Percentiles rank a stretch among this genome's conserved stretches.
These are phyloP conservation scores for Drosophila biarmipes DNA, from an alignment of 1,140 invertebrate species.

Conservation along the genomic window DNA sequence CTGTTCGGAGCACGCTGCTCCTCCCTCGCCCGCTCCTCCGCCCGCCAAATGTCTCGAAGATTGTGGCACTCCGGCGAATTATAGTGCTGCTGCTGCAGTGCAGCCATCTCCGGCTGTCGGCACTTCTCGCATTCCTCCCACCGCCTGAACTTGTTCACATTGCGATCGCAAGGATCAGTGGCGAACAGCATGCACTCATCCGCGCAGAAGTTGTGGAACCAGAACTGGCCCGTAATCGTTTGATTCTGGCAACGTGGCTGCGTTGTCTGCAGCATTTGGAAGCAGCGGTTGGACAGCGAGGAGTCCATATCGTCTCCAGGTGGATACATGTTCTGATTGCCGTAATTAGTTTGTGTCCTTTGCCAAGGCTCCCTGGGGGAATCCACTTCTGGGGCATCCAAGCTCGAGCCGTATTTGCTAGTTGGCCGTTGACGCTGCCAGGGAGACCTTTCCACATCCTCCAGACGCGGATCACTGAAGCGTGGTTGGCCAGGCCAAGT, in stretches of 20 bases:
- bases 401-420: constrained; percentile 4
- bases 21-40: constrained; percentile 31
- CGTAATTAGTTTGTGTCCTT: background rate
- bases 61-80: constrained; percentile 40
- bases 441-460: constrained; percentile 33
- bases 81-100: constrained; percentile 20
- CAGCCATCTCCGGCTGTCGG: constrained; percentile 39
- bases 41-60: constrained; percentile 20
- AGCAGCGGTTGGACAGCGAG: constrained; percentile 46
- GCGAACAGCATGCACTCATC: constrained; percentile 74
- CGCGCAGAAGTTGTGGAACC: constrained; percentile 76
- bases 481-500: constrained; percentile 9
- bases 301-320: constrained; percentile 11
- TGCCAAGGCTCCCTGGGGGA: constrained; percentile 5
- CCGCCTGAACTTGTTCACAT: constrained; percentile 68
- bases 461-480: constrained; percentile 23
- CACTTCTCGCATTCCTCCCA: constrained; percentile 62
- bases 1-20: constrained; percentile 14
- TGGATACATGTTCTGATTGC: background rate
- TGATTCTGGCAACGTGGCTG: constrained; percentile 46
- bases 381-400: background rate
- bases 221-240: constrained; percentile 63
- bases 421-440: constrained; percentile 27
- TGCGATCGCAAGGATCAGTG: constrained; percentile 68
- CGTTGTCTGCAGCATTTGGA: constrained; percentile 49